Evolutionary conservation across 30 jellyfish, hydroid and myxozoan genomes (phyloP), one percentile per base, ranked within the genome.

Genomic region (Euphysa ruthae): DNA sequence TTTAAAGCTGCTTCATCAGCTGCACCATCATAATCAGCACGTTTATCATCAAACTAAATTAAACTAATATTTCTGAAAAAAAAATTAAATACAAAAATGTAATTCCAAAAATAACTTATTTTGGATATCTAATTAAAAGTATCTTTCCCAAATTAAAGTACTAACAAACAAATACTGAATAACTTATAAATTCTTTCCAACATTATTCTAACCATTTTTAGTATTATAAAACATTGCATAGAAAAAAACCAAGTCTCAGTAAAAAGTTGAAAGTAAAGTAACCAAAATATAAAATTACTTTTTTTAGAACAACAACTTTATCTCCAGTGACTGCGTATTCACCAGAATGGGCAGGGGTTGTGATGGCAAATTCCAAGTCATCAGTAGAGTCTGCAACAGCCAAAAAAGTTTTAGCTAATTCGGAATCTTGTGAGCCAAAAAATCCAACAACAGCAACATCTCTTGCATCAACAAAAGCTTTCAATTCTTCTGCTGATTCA

Each of bases 361-460:
- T 50, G 19, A 81, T 81, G 15, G 78, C 98, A 71, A 90, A 90
- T 38, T 75, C 95, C 35, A 75, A 56, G 73, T 76, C 95, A 75
- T 90, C 98, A 69, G 60, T 46, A 4, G 33, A 80, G 6, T 70
- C 69, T 15, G 98, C 98, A 49, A 82, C 98, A 18, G 65, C 75
- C 33, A 90, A 15, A 77, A 81, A 90, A 23, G 61, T 82, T 63
- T 73, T 76, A 32, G 98, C 98, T 2, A 62, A 77, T 4, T 75
- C 98, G 14, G 93, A 69, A 27, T 90, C 98, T 64, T 56, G 57
- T 56, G 75, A 55, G 5, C 42, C 64, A 70, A 90, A 81, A 79
- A 70, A 81, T 21, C 95, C 98, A 43, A 81, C 90, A 63, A 90
- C 98, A 51, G 93, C 95, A 69, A 90, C 98, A 15, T 77, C 83